phyloP scores from a whole-genome alignment of 2,888 invertebrate genomes.

The Apodemia zela region DNA sequence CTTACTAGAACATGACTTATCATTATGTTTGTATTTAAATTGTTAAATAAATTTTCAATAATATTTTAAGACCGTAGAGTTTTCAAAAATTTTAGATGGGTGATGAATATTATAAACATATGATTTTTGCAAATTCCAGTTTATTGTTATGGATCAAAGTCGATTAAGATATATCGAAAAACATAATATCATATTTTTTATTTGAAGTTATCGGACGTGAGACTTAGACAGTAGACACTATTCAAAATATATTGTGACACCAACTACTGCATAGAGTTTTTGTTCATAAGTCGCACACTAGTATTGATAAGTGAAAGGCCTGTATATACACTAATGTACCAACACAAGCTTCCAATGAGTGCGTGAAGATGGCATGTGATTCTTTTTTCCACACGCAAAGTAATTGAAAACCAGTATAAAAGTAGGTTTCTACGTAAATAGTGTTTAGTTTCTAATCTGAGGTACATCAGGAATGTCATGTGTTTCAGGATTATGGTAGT shows the following conservation, averaged over 20 bases:
- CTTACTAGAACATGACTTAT: too few relatives aligned
- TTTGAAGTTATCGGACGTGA: too few relatives aligned
- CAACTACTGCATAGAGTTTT: slow-evolving; percentile 41
- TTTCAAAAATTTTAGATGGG: too few relatives aligned
- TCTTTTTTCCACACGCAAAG: slow-evolving; percentile 54
- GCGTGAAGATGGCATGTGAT: slow-evolving; percentile 56
- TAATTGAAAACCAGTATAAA: slow-evolving; percentile 68
- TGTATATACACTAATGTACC: slow-evolving; percentile 51
- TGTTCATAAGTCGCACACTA: slow-evolving; percentile 35
- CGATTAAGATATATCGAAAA: too few relatives aligned
- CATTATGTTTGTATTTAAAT: too few relatives aligned
- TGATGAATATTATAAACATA: too few relatives aligned
- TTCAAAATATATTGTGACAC: not conserved
- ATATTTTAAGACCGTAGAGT: too few relatives aligned
- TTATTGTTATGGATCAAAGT: too few relatives aligned
- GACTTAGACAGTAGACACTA: too few relatives aligned
- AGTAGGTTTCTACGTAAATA: slow-evolving; percentile 44
- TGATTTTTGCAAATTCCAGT: too few relatives aligned
- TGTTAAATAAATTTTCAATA: too few relatives aligned
- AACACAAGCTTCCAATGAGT: slow-evolving; percentile 42
- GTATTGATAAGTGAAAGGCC: slow-evolving; percentile 69
- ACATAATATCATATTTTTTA: too few relatives aligned
- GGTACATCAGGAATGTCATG: slow-evolving; percentile 38
- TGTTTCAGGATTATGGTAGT: slow-evolving; percentile 23
- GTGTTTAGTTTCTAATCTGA: slow-evolving; percentile 59